Evolutionary conservation across 2,113 vertebrate genomes (phyloP), one percentile per base, ranked within the genome.

Genomic region (Xyliphius kryptos): DNA sequence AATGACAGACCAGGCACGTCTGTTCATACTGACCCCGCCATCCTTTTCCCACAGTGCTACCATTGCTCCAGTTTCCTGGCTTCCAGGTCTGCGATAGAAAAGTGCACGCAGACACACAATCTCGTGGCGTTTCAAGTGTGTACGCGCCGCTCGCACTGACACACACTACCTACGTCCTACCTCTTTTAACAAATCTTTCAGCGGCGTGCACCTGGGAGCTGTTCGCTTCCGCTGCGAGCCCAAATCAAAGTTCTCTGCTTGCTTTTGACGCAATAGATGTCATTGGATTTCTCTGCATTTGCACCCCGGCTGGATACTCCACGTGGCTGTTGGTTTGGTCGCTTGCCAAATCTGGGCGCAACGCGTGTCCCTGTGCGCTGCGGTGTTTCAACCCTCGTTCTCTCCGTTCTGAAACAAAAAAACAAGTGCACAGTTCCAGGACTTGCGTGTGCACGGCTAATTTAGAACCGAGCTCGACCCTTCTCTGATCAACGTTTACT

Each of bases 41-140:
- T 58, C 56, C 66, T 68, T 58, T 68, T 56, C 70, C 61, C 52
- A 64, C 66, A 65, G 66, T 61, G 67, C 66, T 6, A 64, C 54
- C 59, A 38, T 66, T 65, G 54, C 56, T 54, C 66, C 41, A 63
- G 56, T 73, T 72, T 68, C 49, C 55, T 47, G 20, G 66, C 70
- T 68, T 68, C 66, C 49, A 63, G 60, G 65, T 68, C 55, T 41
- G 46, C 21, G 47, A 63, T 59, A 55, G 56, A 60, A 38, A 44
- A 46, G n/a, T n/a, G n/a, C n/a, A n/a, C n/a, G n/a, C n/a, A n/a
- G n/a, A n/a, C n/a, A n/a, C n/a, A 58, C 26, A 1, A 15, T 13
- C 14, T 14, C 43, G 43, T 3, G 40, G 10, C 40, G 9, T 38
- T 43, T 43, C 40, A 43, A 3, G 11, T 12, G 40, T 17, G 5